A percentile compares a stretch with the other conserved stretches of the same genome.
phyloP scores from a whole-genome alignment of 2,888 invertebrate species.

The Agrotis exclamationis region DNA sequence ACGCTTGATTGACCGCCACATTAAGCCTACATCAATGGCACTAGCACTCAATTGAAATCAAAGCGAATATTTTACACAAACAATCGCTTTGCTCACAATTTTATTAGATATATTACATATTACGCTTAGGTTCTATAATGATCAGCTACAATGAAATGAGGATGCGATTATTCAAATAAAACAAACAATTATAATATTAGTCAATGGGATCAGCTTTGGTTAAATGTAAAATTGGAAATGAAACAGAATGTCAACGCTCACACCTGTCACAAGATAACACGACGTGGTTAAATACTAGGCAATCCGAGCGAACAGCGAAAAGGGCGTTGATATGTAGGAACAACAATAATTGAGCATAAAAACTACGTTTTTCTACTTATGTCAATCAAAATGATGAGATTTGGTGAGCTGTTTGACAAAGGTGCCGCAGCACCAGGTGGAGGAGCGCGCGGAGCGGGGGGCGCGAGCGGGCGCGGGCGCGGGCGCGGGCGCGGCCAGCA shows the following conservation, averaged over 20 bases:
- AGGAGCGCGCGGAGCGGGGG: constrained; percentile 91
- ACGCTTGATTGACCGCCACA: constrained; percentile 67
- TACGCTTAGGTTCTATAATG: constrained; percentile 40
- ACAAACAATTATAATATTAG: constrained; percentile 72
- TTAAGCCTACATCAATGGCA: constrained; percentile 71
- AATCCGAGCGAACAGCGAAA: constrained; percentile 67
- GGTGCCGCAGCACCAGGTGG: constrained; percentile 95
- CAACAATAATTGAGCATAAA: constrained; percentile 68
- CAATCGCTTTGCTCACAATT: constrained; percentile 53
- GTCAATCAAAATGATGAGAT: constrained; percentile 94
- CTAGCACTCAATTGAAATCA: constrained; percentile 66
- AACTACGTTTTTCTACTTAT: constrained; percentile 73
- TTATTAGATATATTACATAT: constrained; percentile 25
- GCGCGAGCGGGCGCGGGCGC: constrained; percentile 60
- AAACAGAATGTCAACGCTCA: constrained; percentile 68
- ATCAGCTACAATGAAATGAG: constrained; percentile 61
- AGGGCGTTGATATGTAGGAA: constrained; percentile 68
- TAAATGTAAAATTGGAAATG: constrained; percentile 70
- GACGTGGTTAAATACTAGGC: constrained; percentile 51
- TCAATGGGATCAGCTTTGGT: constrained; percentile 79
- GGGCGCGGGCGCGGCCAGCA: constrained; percentile 63
- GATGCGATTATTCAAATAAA: constrained; percentile 67
- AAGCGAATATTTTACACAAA: constrained; percentile 47
- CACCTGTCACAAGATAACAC: constrained; percentile 65
- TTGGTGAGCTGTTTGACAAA: constrained; percentile 95